Base-by-base conservation (phyloP, 2,888 invertebrate species). In the Caenorhabditis sinica region DNA sequence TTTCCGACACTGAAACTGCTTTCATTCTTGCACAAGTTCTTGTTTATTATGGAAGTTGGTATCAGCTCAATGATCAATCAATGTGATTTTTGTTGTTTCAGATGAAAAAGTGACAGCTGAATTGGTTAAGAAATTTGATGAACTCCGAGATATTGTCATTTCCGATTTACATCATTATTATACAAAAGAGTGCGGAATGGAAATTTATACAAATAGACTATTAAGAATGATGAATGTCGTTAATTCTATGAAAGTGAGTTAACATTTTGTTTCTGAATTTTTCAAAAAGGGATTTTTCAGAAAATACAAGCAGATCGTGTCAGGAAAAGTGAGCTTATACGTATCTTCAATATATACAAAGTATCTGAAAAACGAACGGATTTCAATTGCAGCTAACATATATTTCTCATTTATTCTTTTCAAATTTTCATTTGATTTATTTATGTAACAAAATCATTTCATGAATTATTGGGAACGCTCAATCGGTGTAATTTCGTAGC, bases 361-460 rank as follows among this genome's bases (percentile, higher is more conserved):
- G 45, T 82, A 4, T 82, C 76, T 45, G 69, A 82, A 20, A 82
- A 82, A 66, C 63, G 79, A 23, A 71, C 71, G n/a, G 79, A 79
- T 40, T 79, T 71, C 61, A 79, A 79, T 45, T 79, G 79, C 23
- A 79, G 77, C 28, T 79, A 25, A 63, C 25, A 15, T 43, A 43
- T 6, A 63, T 58, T 49, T 45, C 11, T 43, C 25, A 6, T 17
- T 20, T 40, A 45, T 51, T n/a, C 15, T 63, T 25, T 51, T 28
- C 13, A 20, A 33, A 28, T 43, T 45, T n/a, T 25, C 11, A n/a
- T n/a, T n/a, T n/a, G n/a, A n/a, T 33, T 28, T 2, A 69, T 28
- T 58, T 68, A 53, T 53, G 25, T n/a, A 71, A 58, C 56, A 71
- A 68, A 66, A 77, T 2, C 23, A 17, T 33, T 25, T 76, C 53